Base-by-base conservation (phyloP, 2,888 invertebrate genomes). In the Camponotus fellah region DNA sequence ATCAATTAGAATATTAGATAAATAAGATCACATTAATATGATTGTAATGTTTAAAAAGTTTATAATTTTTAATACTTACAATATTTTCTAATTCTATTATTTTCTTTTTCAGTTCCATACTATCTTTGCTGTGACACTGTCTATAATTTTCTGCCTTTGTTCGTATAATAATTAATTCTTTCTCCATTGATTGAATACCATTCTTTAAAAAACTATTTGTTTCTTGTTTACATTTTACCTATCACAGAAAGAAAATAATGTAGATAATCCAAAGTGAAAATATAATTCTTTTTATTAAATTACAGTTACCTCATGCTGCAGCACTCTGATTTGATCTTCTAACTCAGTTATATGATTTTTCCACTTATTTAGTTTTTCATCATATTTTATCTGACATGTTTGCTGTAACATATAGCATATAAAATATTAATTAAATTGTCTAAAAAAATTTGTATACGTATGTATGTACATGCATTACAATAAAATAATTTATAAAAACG, bases 141-240 rank as follows among this genome's bases (percentile, higher is more conserved):
- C 88, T 90, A 75, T 89, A 88, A 62, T 87, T 88, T 64, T 93
- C 92, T 68, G 89, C 83, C 80, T 92, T 92, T 34, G 68, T 65
- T 82, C 84, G 89, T 62, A 81, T 82, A 58, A 69, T 60, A 64
- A 46, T 60, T 5, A 93, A 74, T 84, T 93, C 93, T 56, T 91
- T 89, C 85, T 93, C 93, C 82, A 92, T 85, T 17, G 85, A 87
- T 14, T 90, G 77, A 58, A 93, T 89, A 60, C 79, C 92, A 40
- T 88, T 83, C 76, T 88, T 91, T 64, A 93, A 82, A 74, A 91
- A 87, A 56, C 84, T 82, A 76, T 92, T 93, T 5, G 88, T 81
- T 71, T 93, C 92, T 85, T 92, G 86, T 60, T 92, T 92, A 40
- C 88, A 91, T 84, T 92, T 86, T 32, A 88, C 74, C 93, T 93